Evolutionary conservation across 2,888 invertebrate species (phyloP), one percentile per base, ranked within the genome.

Genomic region (Drepanosiphum platanoidis): DNA sequence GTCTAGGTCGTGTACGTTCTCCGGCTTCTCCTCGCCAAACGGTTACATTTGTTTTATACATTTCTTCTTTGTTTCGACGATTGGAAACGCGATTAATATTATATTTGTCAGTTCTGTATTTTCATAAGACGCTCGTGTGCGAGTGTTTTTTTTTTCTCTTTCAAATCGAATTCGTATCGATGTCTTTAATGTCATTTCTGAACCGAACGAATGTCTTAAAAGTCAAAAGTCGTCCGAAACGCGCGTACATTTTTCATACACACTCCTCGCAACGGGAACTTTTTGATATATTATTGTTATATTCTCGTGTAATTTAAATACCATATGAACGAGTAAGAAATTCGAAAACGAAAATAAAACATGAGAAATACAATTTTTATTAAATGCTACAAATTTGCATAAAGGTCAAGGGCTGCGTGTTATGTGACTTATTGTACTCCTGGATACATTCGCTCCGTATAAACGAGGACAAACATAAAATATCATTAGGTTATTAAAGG

Each of bases 331-430:
- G n/a, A n/a, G n/a, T n/a, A n/a, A n/a, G n/a, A n/a, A n/a, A n/a
- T n/a, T n/a, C n/a, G n/a, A n/a, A n/a, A n/a, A n/a, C 11, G 42
- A 46, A 46, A 46, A 9, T 46, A 52, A 18, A 18, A 52, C 22
- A 52, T 18, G 52, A 3, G n/a, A n/a, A n/a, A n/a, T n/a, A n/a
- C n/a, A n/a, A 18, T 22, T 5, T 15, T 52, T 52, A 2, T 22
- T 22, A 52, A 30, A 32, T 52, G 4, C 30, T 52, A 22, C 39
- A 27, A 36, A 75, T 75, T 75, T 75, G 58, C 75, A 75, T 75
- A 58, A 75, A 75, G n/a, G 75, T 75, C 34, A 58, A 34, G 36
- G 13, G 13, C 34, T 58, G 75, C 61, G 46, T 75, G 58, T 61
- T 77, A 32, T 70, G 36, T 46, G 46, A 32, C 46, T 30, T 46